Evolutionary conservation across 2,888 invertebrate species (phyloP), one percentile per base, ranked within the genome.

Genomic region (Drosophila pegasa): DNA sequence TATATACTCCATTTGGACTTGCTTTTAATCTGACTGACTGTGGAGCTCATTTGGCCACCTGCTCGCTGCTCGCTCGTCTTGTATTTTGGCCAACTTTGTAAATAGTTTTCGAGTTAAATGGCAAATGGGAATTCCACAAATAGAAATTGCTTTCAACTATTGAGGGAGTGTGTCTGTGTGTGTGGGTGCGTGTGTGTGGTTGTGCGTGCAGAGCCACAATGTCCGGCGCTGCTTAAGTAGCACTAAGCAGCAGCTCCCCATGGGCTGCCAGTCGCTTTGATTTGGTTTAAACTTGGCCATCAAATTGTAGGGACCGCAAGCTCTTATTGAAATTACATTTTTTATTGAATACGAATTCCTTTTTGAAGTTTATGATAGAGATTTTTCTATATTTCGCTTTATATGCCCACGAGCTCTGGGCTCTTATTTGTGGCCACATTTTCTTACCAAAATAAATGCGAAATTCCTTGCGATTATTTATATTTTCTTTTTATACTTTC

Each of bases 101-200:
- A 59, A 57, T 77, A 61, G 68, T 69, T 78, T 72, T 50, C 31
- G 47, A 60, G 50, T 77, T 70, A 60, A 71, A 54, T 51, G 60
- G 22, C 65, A 61, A 55, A 41, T 65, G 55, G 57, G 57, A 57
- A 70, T 71, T 45, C 29, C 16, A 9, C 35, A 47, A 66, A 65
- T 61, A 35, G 37, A 73, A 62, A 67, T 38, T 35, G 52, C 47
- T 65, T 58, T 65, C 41, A 65, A 47, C 41, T 59, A 29, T n/a
- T 29, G 20, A 33, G 2, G 18, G 20, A 37, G 27, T 38, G 29
- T 18, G 18, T 18, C 4, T 10, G 33, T 9, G 10, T 29, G 27
- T 51, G 16, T 48, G n/a, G 12, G 9, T 27, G 25, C 2, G 40
- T 18, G 37, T 52, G 29, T 12, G 37, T n/a, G 50, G n/a, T n/a